Percentiles rank a stretch among this genome's conserved stretches.
These are phyloP conservation scores for Mesorhabditis belari DNA, from an alignment of 2,888 invertebrate species.

Conservation along the genomic window DNA sequence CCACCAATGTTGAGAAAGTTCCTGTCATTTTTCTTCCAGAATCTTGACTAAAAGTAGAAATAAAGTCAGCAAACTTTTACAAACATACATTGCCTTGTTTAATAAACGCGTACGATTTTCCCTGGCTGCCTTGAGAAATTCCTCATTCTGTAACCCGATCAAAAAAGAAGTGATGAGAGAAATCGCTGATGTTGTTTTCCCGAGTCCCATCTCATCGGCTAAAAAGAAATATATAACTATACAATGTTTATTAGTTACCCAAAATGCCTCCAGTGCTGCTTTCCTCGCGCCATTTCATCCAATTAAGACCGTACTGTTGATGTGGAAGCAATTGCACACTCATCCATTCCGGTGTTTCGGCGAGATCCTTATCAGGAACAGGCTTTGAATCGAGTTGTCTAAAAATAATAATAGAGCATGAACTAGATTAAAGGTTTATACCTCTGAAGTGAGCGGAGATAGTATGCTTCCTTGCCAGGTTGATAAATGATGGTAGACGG, in stretches of 20 bases:
- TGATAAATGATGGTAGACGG: no score
- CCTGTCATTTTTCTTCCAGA: neutral
- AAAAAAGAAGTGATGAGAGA: constrained; percentile 55
- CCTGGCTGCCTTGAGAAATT: constrained; percentile 19
- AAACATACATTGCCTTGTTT: constrained; percentile 14
- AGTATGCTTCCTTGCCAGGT: no score
- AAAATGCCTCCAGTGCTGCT: constrained; percentile 77
- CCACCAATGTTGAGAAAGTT: constrained; percentile 63
- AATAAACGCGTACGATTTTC: no score
- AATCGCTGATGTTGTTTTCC: constrained; percentile 59
- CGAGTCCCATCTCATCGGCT: constrained; percentile 61
- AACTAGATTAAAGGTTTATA: no score
- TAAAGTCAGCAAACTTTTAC: neutral
- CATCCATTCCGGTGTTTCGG: constrained; percentile 39
- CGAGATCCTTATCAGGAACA: constrained; percentile 16
- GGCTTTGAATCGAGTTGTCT: neutral
- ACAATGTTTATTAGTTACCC: constrained; percentile 58
- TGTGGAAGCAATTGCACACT: constrained; percentile 43
- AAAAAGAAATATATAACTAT: constrained; percentile 8
- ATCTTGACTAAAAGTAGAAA: constrained; percentile 2
- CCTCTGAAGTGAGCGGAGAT: no score
- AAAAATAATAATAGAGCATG: no score
- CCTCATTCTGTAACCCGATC: constrained; percentile 24
- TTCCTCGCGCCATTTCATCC: constrained; percentile 85
- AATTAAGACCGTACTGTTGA: constrained; percentile 67